Evolutionary conservation across 2,797 vertebrate genomes (phyloP), one percentile per base, ranked within the genome.

Genomic region (Glossophaga mutica): DNA sequence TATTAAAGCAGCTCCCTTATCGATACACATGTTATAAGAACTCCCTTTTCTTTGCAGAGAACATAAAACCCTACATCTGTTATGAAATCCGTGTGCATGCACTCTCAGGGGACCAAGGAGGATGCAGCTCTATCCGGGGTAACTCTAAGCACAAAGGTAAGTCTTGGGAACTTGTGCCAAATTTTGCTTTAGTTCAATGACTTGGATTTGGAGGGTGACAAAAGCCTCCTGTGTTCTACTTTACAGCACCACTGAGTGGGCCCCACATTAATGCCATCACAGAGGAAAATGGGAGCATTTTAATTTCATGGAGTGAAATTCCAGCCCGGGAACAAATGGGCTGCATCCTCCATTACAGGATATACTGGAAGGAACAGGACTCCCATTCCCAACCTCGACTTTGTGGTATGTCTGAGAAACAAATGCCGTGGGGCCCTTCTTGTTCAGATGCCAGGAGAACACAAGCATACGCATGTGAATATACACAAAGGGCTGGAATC

Each of bases 311-410:
- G 99, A 81, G 42, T 0, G 97, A 98, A 68, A 95, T 99, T 94
- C 98, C 98, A 29, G 91, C 90, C 4, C n/a, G 39, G 14, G 98
- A 99, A 59, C 98, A 97, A 57, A 91, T 97, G 94, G 99, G 99
- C 65, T 99, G 99, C 95, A 97, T 99, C 97, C 97, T 95, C 1
- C 88, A 21, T 0, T 99, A 99, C 87, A 99, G 59, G 9, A 93
- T 99, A 73, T 99, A 99, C 95, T 90, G 99, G 90, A 97, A 84
- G 42, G 96, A 96, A 1, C 86, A 24, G 73, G 73, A 34, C 37
- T 26, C 86, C 7, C 39, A 14, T 19, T 44, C 34, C 5, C 32
- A 76, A 3, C 91, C 95, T 0, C 0, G 0, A 4, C 0, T 96
- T 82, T 90, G 89, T 0, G 46, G 98, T 98, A 94, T 2, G 98